These are phyloP conservation scores for Muricea muricata DNA, from an alignment of 92 coral and sea anemone species.

Conservation along the genomic window DNA sequence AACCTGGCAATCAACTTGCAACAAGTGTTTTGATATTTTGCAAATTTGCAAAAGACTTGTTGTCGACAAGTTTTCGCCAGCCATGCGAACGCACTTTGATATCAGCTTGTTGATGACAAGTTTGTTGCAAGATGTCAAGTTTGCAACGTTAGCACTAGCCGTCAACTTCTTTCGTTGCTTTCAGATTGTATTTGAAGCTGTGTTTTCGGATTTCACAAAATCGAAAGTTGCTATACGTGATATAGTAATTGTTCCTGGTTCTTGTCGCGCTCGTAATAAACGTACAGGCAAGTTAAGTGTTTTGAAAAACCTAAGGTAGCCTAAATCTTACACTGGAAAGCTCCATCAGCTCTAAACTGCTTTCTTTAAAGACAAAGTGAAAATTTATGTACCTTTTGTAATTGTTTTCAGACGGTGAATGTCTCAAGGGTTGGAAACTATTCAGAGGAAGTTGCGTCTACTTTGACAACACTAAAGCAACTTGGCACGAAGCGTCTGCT, in stretches of 20 bases:
- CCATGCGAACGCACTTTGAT: too few relatives aligned
- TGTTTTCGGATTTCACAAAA: background rate
- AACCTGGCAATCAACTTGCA: too few relatives aligned
- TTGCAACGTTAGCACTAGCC: too few relatives aligned
- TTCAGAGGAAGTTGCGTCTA: background rate
- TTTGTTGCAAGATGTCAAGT: too few relatives aligned
- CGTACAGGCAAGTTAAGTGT: slow-evolving; percentile 19
- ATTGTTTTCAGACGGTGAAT: slow-evolving; percentile 10
- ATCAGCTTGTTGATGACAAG: too few relatives aligned
- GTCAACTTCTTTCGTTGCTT: background rate
- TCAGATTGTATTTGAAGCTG: slow-evolving; percentile 26
- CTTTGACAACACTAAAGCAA: background rate
- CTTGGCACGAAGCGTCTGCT: slow-evolving; percentile 45
- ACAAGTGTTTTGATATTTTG: too few relatives aligned
- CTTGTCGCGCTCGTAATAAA: background rate
- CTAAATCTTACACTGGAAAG: too few relatives aligned
- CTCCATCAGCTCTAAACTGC: background rate
- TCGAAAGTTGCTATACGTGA: slow-evolving; percentile 14
- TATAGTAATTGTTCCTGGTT: slow-evolving; percentile 9
- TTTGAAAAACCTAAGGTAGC: too few relatives aligned
- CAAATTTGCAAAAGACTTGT: too few relatives aligned
- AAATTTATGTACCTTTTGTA: too few relatives aligned
- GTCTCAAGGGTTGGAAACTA: slow-evolving; percentile 31
- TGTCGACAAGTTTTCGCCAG: too few relatives aligned
- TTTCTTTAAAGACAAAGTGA: background rate